Evolutionary conservation across 1,140 invertebrate genomes (phyloP), one percentile per base, ranked within the genome.

Genomic region (Listronotus bonariensis): DNA sequence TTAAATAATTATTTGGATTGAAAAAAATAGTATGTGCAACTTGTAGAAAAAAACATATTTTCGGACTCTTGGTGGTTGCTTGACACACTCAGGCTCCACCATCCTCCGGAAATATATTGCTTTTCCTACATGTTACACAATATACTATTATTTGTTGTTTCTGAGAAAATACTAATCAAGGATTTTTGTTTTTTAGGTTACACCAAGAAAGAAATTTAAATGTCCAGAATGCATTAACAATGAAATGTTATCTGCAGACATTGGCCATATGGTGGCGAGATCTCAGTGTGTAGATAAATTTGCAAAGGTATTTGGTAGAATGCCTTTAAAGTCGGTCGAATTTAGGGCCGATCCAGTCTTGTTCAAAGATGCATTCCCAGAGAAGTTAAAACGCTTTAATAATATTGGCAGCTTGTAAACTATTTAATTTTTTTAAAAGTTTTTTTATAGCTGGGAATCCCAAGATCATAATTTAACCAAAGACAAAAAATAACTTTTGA

Each of bases 131-230:
- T n/a, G n/a, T n/a, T n/a, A n/a, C n/a, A n/a, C n/a, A n/a, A n/a
- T n/a, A n/a, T 26, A 10, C 20, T 48, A 11, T 26, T 48, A 48
- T 48, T 48, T 26, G n/a, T n/a, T n/a, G n/a, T 5, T 26, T 5
- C 20, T 26, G 1, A 26, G 20, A 26, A 26, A 26, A 3, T 10
- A n/a, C 10, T 14, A 10, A 10, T 46, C 43, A 3, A 12, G 7
- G 2, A 12, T 55, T 46, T 56, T 59, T 67, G 45, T 65, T 62
- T 80, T 77, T 3, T 76, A 91, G 90, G 92, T 97, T n/a, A 91
- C 94, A 1, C 95, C 95, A 0, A 85, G 95, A n/a, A 98, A 98
- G 76, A 98, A 98, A 77, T 98, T 98, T 81, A 96, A 96, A 79
- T 98, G 96, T 79, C 95, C 95, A 0, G 92, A 97, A 77, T 98